A percentile compares a stretch with the other conserved stretches of the same genome.
phyloP scores from a whole-genome alignment of 2,113 vertebrate genomes.

The Pterocles gutturalis region DNA sequence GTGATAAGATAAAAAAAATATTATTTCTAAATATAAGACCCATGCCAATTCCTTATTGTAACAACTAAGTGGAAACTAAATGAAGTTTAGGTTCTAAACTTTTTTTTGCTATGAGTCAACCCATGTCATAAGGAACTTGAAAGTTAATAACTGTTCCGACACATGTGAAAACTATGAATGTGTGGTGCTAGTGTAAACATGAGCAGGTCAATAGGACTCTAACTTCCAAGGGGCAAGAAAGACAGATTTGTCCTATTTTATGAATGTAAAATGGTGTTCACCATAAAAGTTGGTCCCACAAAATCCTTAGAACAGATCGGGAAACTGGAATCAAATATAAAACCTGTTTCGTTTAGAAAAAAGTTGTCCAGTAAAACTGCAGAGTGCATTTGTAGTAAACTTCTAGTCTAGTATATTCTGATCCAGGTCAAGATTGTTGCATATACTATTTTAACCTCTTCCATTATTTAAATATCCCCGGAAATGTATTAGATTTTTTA shows the following conservation, averaged over 20 bases:
- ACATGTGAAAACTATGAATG: not conserved
- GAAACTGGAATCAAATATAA: not conserved
- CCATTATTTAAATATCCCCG: not conserved
- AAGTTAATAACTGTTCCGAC: not conserved
- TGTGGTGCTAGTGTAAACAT: not conserved
- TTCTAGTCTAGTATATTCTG: not conserved
- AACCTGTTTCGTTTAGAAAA: not conserved
- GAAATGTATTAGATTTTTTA: not conserved
- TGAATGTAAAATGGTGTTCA: not conserved
- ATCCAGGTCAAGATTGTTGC: not conserved
- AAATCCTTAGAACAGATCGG: not conserved
- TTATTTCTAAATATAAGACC: not conserved
- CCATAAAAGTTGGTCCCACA: not conserved
- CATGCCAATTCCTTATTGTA: not conserved
- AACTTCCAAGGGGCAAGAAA: not conserved
- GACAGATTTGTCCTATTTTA: not conserved
- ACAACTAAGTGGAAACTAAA: not conserved
- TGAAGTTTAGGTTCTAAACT: not conserved
- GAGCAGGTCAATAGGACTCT: not conserved
- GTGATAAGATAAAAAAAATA: not conserved
- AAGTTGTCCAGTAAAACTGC: not conserved
- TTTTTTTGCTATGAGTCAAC: not conserved
- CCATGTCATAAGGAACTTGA: not conserved
- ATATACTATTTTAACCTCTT: not conserved
- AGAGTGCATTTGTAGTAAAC: not conserved